These are phyloP conservation scores for Pedetes capensis DNA, from an alignment of 2,113 vertebrate genomes.

Conservation along the genomic window DNA sequence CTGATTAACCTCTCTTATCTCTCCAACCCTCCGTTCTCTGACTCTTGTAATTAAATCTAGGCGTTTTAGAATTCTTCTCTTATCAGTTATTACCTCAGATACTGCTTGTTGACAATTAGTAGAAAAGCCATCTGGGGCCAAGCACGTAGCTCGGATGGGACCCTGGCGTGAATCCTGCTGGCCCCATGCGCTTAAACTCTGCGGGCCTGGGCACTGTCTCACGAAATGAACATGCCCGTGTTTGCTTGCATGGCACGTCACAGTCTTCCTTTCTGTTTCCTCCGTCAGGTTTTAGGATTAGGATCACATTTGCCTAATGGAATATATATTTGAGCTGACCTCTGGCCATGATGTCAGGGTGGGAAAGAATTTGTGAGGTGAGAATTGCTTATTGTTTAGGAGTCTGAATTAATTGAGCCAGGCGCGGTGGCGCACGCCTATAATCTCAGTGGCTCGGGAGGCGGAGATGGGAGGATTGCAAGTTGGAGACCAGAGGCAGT, in stretches of 20 bases:
- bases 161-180: rapidly evolving
- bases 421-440: no score
- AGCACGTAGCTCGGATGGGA: rapidly evolving
- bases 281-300: not conserved
- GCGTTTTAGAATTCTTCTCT: not conserved
- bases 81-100: not conserved
- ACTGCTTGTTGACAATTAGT: not conserved
- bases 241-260: not conserved
- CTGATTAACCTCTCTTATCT: not conserved
- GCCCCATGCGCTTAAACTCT: rapidly evolving
- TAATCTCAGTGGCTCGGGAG: no score
- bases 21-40: not conserved
- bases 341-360: rapidly evolving
- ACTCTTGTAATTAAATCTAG: not conserved
- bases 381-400: not conserved
- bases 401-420: no score
- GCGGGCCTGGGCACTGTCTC: not conserved
- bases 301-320: not conserved
- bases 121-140: rapidly evolving
- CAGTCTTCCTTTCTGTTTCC: not conserved
- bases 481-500: no score
- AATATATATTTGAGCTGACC: not conserved
- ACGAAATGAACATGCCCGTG: rapidly evolving
- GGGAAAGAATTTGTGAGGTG: not conserved
- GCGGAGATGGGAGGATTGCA: no score